Percentiles rank a stretch among this genome's conserved stretches.
Conservation (phyloP, 2,888 invertebrate genomes). For the Phortica okadai region DNA sequence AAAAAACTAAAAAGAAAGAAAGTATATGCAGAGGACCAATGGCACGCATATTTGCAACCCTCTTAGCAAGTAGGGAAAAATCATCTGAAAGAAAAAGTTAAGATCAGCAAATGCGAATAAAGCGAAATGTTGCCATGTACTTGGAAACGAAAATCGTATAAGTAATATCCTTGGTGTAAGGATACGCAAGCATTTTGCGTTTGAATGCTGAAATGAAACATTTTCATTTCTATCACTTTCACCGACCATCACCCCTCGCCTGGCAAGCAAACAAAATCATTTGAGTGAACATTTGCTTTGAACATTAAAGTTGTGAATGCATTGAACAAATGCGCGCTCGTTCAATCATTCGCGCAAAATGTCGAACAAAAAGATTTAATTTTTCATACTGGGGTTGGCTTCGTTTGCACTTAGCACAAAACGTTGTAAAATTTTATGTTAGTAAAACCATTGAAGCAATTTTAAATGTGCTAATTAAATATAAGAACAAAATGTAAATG, state of each 20-base stretch:
- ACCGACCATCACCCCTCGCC: too few species aligned
- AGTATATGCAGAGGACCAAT: background rate
- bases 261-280: too few species aligned
- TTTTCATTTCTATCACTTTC: background rate
- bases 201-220: constrained; percentile 5
- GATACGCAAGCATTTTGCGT: background rate
- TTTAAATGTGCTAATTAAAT: too few species aligned
- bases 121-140: constrained; percentile 14
- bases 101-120: too few species aligned
- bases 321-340: constrained; percentile 1
- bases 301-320: background rate
- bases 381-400: too few species aligned
- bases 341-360: constrained; percentile 17
- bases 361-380: too few species aligned
- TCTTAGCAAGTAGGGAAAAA: background rate
- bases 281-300: background rate
- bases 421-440: constrained; percentile 10
- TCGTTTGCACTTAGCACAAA: background rate
- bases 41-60: background rate
- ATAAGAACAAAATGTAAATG: too few species aligned
- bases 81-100: too few species aligned
- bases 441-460: too few species aligned
- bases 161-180: constrained; percentile 26
- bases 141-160: constrained; percentile 17
- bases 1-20: background rate